phyloP scores from a whole-genome alignment of 2,888 invertebrate species.

The Drosophila ochracea region DNA sequence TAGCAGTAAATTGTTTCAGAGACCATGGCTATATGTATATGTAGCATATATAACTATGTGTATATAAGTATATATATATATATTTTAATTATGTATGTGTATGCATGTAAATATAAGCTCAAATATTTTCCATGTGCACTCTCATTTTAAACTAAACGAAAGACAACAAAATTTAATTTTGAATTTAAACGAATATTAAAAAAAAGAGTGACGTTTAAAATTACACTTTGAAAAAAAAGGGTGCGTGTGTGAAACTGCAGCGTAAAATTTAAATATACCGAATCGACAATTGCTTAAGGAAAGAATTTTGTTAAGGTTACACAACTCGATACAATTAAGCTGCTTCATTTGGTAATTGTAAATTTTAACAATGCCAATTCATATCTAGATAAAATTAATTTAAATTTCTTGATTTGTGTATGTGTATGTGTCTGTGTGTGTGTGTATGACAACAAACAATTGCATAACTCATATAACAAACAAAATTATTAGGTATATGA shows the following conservation, averaged over 20 bases:
- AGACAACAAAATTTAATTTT: conserved; percentile 37
- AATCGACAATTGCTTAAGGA: conserved; percentile 68
- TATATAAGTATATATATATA: conserved; percentile 42
- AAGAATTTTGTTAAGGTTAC: conserved; percentile 47
- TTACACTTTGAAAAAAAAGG: conserved; percentile 26
- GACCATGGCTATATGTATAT: conserved; percentile 78
- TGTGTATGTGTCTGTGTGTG: conserved; percentile 28
- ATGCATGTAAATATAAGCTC: conserved; percentile 56
- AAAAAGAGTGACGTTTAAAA: conserved; percentile 19
- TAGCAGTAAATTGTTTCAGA: conserved; percentile 80
- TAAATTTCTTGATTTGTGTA: conserved; percentile 17
- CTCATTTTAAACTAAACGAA: conserved; percentile 37
- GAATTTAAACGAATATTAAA: conserved; percentile 33
- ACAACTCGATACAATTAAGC: conserved; percentile 30
- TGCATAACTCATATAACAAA: conserved; percentile 69
- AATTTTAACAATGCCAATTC: conserved; percentile 32
- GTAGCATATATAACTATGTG: conserved; percentile 58
- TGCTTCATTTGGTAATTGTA: conserved; percentile 37
- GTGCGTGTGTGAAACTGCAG: conserved; percentile 54
- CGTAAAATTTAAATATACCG: conserved; percentile 57
- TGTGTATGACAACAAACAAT: conserved; percentile 68
- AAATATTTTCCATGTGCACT: conserved; percentile 47
- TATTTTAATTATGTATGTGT: conserved; percentile 47
- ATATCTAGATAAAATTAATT: conserved; percentile 31
- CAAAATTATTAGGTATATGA: conserved; percentile 62